Conservation (phyloP, 2,888 invertebrate species). For the Napeogenes sylphis region DNA sequence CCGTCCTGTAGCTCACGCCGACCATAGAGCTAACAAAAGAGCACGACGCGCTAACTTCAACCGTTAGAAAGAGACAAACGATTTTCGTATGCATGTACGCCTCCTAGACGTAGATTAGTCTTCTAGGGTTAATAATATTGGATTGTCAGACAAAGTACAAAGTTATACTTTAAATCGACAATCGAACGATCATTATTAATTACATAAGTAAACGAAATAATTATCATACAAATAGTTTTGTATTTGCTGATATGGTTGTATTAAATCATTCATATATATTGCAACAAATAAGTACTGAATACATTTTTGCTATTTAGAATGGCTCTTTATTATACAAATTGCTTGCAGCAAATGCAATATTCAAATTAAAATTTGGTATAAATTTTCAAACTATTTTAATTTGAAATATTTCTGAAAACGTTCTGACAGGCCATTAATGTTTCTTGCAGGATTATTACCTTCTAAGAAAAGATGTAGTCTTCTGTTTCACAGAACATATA, state of each 20-base stretch:
- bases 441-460: not conserved
- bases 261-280: slow-evolving; percentile 2
- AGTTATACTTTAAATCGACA: too few relatives aligned
- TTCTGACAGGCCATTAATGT: not conserved
- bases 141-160: too few relatives aligned
- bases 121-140: too few relatives aligned
- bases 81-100: too few relatives aligned
- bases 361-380: too few relatives aligned
- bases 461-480: not conserved
- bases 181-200: too few relatives aligned
- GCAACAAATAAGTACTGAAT: not conserved
- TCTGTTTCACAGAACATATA: not conserved
- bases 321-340: slow-evolving; percentile 8
- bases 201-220: not conserved
- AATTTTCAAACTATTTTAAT: too few relatives aligned
- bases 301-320: not conserved
- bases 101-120: too few relatives aligned
- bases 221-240: not conserved
- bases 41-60: too few relatives aligned
- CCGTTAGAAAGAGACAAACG: too few relatives aligned
- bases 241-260: slow-evolving; percentile 3
- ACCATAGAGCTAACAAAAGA: too few relatives aligned
- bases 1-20: too few relatives aligned
- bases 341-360: not conserved
- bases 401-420: not conserved